Evolutionary conservation across 2,113 vertebrate genomes (phyloP).

Genomic region (Ciconia stormi): DNA sequence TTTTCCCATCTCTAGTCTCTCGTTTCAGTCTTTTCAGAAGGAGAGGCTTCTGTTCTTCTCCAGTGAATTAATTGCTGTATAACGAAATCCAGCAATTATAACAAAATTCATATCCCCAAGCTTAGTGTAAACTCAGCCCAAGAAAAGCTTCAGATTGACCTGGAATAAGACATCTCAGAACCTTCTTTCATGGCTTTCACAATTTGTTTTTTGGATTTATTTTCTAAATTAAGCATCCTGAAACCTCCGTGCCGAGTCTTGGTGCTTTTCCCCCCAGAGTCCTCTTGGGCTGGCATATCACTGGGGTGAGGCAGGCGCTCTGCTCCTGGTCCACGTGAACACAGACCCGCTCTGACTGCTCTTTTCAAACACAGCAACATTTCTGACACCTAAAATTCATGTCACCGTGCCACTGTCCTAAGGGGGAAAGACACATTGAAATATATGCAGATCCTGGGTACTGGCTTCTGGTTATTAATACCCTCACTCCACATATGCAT

Average conservation of each 20-base stretch:
- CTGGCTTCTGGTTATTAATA: neutral
- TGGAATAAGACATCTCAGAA: neutral
- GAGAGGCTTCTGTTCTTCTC: neutral
- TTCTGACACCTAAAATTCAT: neutral
- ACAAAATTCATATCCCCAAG: neutral
- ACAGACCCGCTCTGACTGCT: neutral
- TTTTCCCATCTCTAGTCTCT: neutral
- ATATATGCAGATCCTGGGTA: neutral
- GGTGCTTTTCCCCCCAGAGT: neutral
- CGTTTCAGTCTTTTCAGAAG: neutral
- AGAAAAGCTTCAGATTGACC: neutral
- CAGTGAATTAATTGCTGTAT: neutral
- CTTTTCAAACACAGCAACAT: neutral
- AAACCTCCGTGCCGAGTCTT: neutral
- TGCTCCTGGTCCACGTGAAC: neutral
- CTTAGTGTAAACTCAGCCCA: neutral
- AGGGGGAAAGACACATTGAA: neutral
- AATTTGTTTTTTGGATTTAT: neutral
- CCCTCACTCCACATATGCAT: neutral
- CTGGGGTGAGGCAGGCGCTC: rapidly evolving
- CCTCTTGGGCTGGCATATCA: neutral
- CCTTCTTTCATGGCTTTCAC: neutral
- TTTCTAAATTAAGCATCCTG: neutral
- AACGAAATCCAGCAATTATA: neutral
- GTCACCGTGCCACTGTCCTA: neutral